Evolutionary conservation across 2,888 invertebrate species (phyloP).

Genomic region (Digitonthophagus gazella): DNA sequence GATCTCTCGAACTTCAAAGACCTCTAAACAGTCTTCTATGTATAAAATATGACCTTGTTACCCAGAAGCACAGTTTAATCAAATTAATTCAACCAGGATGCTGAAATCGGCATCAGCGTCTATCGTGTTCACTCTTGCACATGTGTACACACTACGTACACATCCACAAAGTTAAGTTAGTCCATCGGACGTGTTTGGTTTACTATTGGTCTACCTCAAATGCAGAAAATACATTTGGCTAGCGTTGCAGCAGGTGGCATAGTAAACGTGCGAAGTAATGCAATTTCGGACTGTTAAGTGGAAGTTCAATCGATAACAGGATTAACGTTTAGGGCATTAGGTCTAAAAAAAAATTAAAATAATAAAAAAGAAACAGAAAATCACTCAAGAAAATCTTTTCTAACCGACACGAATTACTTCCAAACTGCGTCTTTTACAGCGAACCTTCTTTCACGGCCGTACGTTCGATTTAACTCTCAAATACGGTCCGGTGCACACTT

Average conservation of each 20-base stretch:
- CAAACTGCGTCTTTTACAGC: no score
- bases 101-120: neutral
- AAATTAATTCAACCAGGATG: neutral
- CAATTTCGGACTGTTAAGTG: neutral
- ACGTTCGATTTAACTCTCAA: no score
- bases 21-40: no score
- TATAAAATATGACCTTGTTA: no score
- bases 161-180: neutral
- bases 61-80: neutral
- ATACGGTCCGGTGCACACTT: no score
- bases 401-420: no score
- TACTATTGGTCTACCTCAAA: neutral
- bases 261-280: neutral
- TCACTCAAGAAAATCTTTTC: no score
- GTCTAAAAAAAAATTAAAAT: no score
- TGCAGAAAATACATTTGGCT: neutral
- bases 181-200: neutral
- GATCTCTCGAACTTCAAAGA: no score
- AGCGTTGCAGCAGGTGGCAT: neutral
- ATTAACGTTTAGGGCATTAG: no score
- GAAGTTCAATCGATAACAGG: neutral
- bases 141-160: neutral
- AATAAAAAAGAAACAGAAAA: no score
- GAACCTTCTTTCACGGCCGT: no score
- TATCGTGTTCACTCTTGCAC: neutral